Evolutionary conservation across 2,113 vertebrate species (phyloP), one percentile per base, ranked within the genome.

Genomic region (Brienomyrus longianalis): DNA sequence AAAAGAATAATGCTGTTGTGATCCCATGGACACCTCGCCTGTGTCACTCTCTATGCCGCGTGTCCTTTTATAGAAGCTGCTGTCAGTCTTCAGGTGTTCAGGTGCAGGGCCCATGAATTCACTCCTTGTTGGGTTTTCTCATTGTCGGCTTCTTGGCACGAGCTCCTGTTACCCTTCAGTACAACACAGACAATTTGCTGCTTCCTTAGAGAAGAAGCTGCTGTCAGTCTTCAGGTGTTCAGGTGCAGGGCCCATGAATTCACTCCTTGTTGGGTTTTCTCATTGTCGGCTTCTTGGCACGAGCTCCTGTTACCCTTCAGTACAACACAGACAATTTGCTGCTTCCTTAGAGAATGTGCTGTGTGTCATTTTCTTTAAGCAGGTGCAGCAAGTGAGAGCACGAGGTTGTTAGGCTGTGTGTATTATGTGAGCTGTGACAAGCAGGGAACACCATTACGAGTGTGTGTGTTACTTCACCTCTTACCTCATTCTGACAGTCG

Each of bases 401-500:
- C 5, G 23, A 23, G 88, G 88, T 88, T 88, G 62, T 50, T 27
- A 88, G 88, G 88, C 66, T 74, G 88, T 66, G 87, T 45, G 62
- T 62, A 45, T 45, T 35, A 89, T 56, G 66, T 89, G n/a, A 52
- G 27, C 48, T n/a, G 31, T 23, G 35, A 39, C 48, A 89, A 35
- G 66, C 88, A 23, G 11, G 35, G 70, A 45, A 15, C 31, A 23
- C 31, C 19, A 39, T 43, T 45, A 83, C 31, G 2, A 23, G 27
- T 27, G 27, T 52, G 15, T 54, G 27, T 54, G 85, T 54, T 27
- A 27, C 51, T 54, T 39, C 21, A 43, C 48, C 88, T 39, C 74
- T 83, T 48, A 23, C 50, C 88, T 83, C 47, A 5, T 13, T 31
- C 43, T 74, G 88, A 45, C 35, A 56, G 48, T 47, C 4, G 9